A percentile compares a stretch with the other conserved stretches of the same genome.
phyloP scores from a whole-genome alignment of 2,797 vertebrate genomes.

The Orientallactaga sibirica region DNA sequence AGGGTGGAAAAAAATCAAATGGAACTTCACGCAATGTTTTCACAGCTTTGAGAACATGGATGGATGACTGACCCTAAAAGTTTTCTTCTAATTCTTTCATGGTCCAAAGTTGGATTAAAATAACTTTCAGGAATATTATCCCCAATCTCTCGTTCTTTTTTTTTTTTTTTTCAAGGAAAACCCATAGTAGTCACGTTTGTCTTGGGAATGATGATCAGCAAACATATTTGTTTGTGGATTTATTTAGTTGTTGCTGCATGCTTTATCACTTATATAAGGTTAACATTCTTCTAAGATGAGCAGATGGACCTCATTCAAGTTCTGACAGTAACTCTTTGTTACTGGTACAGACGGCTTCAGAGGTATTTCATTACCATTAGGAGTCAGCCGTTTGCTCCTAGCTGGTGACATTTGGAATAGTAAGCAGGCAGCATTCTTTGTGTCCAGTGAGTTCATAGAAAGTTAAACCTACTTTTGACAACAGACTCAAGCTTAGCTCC shows the following conservation, averaged over 20 bases:
- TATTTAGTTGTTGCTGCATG: constrained; percentile 86
- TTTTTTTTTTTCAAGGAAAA: constrained; percentile 69
- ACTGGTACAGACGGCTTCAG: constrained; percentile 91
- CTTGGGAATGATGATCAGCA: constrained; percentile 73
- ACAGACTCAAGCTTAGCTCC: constrained; percentile 91
- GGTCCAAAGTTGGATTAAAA: constrained; percentile 14
- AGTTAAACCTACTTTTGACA: constrained; percentile 94
- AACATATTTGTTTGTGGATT: constrained; percentile 81
- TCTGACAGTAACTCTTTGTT: constrained; percentile 92
- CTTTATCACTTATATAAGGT: constrained; percentile 89
- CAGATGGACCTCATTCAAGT: constrained; percentile 91
- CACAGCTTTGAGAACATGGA: not conserved
- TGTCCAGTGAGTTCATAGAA: constrained; percentile 93
- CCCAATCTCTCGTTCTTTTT: constrained; percentile 52
- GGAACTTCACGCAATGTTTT: not conserved
- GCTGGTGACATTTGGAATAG: constrained; percentile 92
- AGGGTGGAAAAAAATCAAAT: not conserved
- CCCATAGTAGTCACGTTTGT: constrained; percentile 73
- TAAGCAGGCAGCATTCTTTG: constrained; percentile 91
- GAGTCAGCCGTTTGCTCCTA: constrained; percentile 90
- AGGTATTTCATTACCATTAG: constrained; percentile 94
- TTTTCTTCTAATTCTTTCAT: constrained; percentile 29
- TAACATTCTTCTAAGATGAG: constrained; percentile 89
- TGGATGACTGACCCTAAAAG: not conserved
- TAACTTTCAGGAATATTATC: constrained; percentile 56